Percentiles rank a stretch among this genome's conserved stretches.
Conservation (phyloP, 2,888 invertebrate genomes). For the Micoletzkya japonica region DNA sequence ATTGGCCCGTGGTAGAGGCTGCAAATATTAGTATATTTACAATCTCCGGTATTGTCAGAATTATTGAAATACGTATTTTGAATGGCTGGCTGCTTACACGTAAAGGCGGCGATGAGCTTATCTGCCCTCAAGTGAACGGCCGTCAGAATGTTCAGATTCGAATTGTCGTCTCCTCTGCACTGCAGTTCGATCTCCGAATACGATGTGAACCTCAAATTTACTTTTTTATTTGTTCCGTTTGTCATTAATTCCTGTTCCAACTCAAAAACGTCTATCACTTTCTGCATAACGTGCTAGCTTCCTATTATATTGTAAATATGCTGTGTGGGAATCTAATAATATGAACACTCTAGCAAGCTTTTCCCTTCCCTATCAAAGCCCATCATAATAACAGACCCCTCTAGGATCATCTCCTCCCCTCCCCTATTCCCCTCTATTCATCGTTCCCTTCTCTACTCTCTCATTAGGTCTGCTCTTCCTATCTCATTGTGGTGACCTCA, state of each 20-base stretch:
- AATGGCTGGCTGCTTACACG: constrained; percentile 3
- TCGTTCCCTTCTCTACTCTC: constrained; percentile 10
- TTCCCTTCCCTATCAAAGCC: too few species aligned
- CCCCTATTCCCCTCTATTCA: too few species aligned
- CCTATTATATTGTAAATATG: too few species aligned
- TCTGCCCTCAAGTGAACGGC: constrained; percentile 50
- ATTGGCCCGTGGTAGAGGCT: constrained; percentile 30
- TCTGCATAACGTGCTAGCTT: too few species aligned
- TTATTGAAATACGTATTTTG: background rate
- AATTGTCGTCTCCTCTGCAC: constrained; percentile 62
- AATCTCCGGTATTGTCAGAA: background rate
- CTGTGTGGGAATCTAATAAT: too few species aligned
- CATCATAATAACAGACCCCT: too few species aligned
- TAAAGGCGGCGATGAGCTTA: constrained; percentile 38
- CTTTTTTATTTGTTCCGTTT: too few species aligned
- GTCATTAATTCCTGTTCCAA: too few species aligned
- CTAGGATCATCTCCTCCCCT: too few species aligned
- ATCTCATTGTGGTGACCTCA: background rate
- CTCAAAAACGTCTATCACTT: too few species aligned
- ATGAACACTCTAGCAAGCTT: too few species aligned
- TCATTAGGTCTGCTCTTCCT: constrained; percentile 18
- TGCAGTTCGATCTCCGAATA: constrained; percentile 69
- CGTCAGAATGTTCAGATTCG: constrained; percentile 66
- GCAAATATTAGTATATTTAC: background rate
- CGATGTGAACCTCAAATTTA: too few species aligned